Percentiles rank a stretch among this genome's conserved stretches.
Conservation (phyloP, 2,888 invertebrate genomes). For the Maniola hyperantus region DNA sequence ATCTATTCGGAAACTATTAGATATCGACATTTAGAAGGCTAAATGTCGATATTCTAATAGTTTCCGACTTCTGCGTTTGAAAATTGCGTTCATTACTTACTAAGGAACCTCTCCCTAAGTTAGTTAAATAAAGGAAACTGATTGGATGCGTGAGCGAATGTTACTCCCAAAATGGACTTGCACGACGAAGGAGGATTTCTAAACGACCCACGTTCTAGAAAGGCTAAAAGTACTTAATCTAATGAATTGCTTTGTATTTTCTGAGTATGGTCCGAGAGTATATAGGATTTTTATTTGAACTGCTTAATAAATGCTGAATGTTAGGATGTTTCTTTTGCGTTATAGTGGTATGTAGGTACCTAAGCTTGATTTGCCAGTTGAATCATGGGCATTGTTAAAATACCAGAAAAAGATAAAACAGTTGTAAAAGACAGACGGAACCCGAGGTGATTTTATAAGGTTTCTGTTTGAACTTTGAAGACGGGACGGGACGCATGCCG, state of each 20-base stretch:
- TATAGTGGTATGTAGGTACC: too few species aligned
- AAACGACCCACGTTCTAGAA: constrained; percentile 6
- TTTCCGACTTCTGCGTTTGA: too few species aligned
- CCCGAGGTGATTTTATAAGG: too few species aligned
- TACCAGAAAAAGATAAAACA: too few species aligned
- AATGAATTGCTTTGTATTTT: constrained; percentile 21
- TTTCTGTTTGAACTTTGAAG: too few species aligned
- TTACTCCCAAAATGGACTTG: neutral
- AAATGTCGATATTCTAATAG: too few species aligned
- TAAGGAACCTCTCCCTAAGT: neutral
- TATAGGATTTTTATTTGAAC: neutral
- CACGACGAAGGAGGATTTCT: neutral
- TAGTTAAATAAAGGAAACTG: constrained; percentile 2
- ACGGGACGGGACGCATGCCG: too few species aligned
- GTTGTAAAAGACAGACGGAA: too few species aligned
- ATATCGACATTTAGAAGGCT: too few species aligned
- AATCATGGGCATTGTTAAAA: too few species aligned
- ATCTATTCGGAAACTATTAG: too few species aligned
- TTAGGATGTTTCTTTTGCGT: neutral
- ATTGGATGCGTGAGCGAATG: constrained; percentile 3
- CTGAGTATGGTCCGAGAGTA: neutral
- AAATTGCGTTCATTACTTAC: too few species aligned
- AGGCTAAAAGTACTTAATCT: constrained; percentile 21
- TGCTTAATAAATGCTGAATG: neutral
- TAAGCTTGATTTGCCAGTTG: neutral